phyloP scores from a whole-genome alignment of 2,888 invertebrate genomes.

The Plebejus anna region DNA sequence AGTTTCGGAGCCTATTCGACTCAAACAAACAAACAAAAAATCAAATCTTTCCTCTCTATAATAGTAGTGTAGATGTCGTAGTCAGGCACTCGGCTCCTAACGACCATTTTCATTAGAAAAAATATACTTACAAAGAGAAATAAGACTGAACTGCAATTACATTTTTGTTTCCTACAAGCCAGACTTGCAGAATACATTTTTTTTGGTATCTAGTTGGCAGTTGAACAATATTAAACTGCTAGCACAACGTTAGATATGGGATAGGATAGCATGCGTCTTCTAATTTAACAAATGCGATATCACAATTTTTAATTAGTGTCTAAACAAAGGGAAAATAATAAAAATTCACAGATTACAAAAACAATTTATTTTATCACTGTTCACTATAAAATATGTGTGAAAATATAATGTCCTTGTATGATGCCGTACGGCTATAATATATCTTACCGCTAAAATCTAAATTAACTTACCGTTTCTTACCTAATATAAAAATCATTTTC shows the following conservation, averaged over 20 bases:
- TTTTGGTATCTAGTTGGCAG: too few species aligned
- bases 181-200: too few species aligned
- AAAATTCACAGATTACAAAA: slow-evolving; percentile 35
- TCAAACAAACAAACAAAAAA: too few species aligned
- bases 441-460: not conserved
- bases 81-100: too few species aligned
- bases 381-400: slow-evolving; percentile 43
- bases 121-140: too few species aligned
- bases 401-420: slow-evolving; percentile 46
- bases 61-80: too few species aligned
- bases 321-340: slow-evolving; percentile 21
- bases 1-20: too few species aligned
- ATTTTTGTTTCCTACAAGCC: too few species aligned
- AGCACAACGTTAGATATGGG: not conserved
- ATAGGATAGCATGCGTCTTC: not conserved
- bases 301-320: not conserved
- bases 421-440: not conserved
- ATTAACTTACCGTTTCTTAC: not conserved
- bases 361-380: slow-evolving; percentile 45
- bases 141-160: too few species aligned
- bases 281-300: not conserved
- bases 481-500: not conserved
- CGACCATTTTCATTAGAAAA: too few species aligned
- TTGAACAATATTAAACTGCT: not conserved
- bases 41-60: too few species aligned